Conservation (phyloP, 2,113 vertebrate genomes). For the Lontra canadensis region DNA sequence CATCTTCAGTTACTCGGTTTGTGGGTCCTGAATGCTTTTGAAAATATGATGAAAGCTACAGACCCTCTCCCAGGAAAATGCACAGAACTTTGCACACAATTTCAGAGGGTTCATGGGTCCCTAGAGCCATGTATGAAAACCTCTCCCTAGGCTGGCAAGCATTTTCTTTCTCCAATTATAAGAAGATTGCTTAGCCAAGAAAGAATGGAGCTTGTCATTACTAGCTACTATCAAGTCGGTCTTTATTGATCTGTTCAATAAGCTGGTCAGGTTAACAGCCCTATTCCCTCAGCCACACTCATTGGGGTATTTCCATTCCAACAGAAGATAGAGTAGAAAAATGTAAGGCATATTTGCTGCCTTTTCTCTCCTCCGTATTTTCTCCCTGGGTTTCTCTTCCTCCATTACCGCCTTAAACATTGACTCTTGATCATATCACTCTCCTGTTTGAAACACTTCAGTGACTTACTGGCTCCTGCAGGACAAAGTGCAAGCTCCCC, state of each 20-base stretch:
- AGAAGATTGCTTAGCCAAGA: not conserved
- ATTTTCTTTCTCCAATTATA: not conserved
- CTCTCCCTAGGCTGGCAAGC: not conserved
- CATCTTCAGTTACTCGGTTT: not conserved
- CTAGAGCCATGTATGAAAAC: not conserved
- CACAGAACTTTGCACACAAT: not conserved
- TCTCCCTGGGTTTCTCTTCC: not conserved
- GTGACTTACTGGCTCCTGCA: not conserved
- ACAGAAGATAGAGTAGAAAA: not conserved
- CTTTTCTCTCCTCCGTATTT: not conserved
- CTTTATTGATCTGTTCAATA: not conserved
- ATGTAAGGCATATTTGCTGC: not conserved
- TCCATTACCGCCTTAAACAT: not conserved
- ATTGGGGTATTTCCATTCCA: not conserved
- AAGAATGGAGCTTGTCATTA: not conserved
- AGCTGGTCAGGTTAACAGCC: not conserved
- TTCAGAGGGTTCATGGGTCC: not conserved
- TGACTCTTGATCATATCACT: not conserved
- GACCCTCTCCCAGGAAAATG: not conserved
- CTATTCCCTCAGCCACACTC: not conserved
- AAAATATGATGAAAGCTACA: not conserved
- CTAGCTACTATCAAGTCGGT: not conserved
- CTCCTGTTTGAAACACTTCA: not conserved
- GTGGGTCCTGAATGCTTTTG: not conserved
- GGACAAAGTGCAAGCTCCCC: not conserved